Evolutionary conservation across 2,888 invertebrate genomes (phyloP).

Genomic region (Andrena chrysosceles): DNA sequence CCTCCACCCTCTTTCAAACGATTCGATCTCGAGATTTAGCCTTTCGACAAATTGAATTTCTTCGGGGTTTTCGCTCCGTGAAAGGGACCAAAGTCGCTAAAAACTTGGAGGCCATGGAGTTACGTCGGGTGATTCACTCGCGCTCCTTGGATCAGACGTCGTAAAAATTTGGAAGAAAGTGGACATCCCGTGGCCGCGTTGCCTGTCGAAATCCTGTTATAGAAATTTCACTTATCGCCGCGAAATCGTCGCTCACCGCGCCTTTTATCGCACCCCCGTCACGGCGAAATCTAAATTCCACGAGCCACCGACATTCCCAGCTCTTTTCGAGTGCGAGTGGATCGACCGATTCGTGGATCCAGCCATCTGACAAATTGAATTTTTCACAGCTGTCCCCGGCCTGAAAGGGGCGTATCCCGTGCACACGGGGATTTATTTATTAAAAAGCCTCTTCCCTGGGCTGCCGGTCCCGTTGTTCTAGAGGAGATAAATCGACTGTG

Average conservation of each 20-base stretch:
- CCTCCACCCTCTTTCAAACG: conserved; percentile 8
- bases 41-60: conserved; percentile 65
- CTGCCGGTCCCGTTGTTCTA: background rate
- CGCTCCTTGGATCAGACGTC: background rate
- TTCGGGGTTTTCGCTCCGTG: conserved; percentile 32
- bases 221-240: background rate
- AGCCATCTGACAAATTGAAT: conserved; percentile 54
- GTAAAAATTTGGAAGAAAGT: background rate
- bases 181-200: background rate
- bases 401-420: conserved; percentile 9
- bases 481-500: conserved; percentile 53
- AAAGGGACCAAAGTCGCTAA: background rate
- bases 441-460: conserved; percentile 37
- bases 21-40: conserved; percentile 53
- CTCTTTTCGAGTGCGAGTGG: background rate
- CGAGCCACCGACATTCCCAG: conserved; percentile 8
- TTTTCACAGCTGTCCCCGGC: conserved; percentile 11
- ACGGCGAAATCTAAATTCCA: conserved; percentile 24
- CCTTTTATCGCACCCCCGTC: conserved; percentile 17
- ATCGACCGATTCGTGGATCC: conserved; percentile 13
- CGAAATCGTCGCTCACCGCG: conserved; percentile 9
- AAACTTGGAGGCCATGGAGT: background rate
- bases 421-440: conserved; percentile 51
- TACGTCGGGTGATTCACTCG: conserved; percentile 4
- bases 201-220: conserved; percentile 8